phyloP scores from a whole-genome alignment of 2,888 invertebrate species.

The Diarsia rubi region DNA sequence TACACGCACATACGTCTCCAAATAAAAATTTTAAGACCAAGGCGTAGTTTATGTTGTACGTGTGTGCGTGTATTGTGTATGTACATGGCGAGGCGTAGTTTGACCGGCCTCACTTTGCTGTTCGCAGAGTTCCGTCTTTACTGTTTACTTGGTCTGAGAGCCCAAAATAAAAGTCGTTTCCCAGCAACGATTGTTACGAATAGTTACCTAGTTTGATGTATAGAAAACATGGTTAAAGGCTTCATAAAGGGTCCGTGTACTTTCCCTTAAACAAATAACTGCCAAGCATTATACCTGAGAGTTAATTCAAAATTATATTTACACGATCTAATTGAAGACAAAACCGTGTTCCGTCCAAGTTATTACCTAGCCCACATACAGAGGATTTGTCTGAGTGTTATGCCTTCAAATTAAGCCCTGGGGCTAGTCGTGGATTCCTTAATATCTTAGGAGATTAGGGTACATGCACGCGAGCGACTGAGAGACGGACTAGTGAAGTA shows the following conservation, averaged over 20 bases:
- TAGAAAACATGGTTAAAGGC: neutral
- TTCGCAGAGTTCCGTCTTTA: too few relatives aligned
- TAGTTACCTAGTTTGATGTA: neutral
- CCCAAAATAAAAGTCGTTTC: too few relatives aligned
- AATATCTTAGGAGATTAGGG: constrained; percentile 46
- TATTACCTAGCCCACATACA: neutral
- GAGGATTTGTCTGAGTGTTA: constrained; percentile 28
- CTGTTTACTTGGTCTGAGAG: too few relatives aligned
- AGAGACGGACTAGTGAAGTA: neutral
- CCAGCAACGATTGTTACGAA: neutral
- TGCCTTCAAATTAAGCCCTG: constrained; percentile 57
- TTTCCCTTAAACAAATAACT: neutral
- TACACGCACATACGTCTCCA: too few relatives aligned
- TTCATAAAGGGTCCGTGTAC: neutral
- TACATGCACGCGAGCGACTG: constrained; percentile 10
- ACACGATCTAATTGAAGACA: constrained; percentile 38
- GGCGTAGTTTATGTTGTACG: too few relatives aligned
- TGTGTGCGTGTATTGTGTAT: too few relatives aligned
- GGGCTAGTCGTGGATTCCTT: constrained; percentile 49
- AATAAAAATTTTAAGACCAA: too few relatives aligned
- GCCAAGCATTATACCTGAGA: neutral
- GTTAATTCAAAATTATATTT: constrained; percentile 21
- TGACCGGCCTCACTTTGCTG: too few relatives aligned
- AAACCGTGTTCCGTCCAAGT: neutral
- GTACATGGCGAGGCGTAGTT: too few relatives aligned